Conservation (phyloP, 2,888 invertebrate species). For the Andrena minutula region DNA sequence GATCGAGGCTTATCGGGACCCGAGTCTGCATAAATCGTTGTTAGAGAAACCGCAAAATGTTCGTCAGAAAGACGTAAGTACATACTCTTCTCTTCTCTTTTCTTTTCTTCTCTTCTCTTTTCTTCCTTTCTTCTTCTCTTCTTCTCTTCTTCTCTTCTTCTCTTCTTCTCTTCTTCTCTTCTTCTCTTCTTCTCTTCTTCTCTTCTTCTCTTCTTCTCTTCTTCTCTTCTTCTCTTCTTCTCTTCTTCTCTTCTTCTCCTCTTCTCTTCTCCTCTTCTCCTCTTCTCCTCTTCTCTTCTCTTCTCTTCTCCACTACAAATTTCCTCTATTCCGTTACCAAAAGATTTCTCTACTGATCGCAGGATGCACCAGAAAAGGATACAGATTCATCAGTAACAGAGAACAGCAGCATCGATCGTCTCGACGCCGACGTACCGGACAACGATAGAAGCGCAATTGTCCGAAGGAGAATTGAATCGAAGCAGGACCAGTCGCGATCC, state of each 20-base stretch:
- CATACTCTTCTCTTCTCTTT: too few relatives aligned
- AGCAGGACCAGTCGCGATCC: conserved; percentile 37
- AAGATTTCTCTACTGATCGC: background rate
- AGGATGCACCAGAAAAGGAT: conserved; percentile 84
- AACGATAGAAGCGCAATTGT: conserved; percentile 82
- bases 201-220: background rate
- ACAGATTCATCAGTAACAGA: conserved; percentile 78
- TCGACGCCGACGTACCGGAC: conserved; percentile 81
- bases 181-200: too few relatives aligned
- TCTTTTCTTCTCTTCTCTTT: too few relatives aligned
- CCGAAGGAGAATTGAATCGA: conserved; percentile 54
- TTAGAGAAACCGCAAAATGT: conserved; percentile 75
- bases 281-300: too few relatives aligned
- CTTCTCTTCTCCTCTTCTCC: too few relatives aligned
- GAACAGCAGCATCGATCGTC: conserved; percentile 14
- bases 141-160: too few relatives aligned
- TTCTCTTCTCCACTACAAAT: too few relatives aligned
- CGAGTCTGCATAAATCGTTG: conserved; percentile 80
- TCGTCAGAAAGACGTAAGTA: conserved; percentile 78
- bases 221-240: too few relatives aligned
- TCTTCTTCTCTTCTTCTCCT: background rate
- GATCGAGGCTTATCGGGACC: conserved; percentile 79
- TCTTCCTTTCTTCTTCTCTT: too few relatives aligned
- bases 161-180: too few relatives aligned
- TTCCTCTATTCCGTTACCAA: too few relatives aligned